Base-by-base conservation (phyloP, 2,888 invertebrate genomes). In the Sturmia bella region DNA sequence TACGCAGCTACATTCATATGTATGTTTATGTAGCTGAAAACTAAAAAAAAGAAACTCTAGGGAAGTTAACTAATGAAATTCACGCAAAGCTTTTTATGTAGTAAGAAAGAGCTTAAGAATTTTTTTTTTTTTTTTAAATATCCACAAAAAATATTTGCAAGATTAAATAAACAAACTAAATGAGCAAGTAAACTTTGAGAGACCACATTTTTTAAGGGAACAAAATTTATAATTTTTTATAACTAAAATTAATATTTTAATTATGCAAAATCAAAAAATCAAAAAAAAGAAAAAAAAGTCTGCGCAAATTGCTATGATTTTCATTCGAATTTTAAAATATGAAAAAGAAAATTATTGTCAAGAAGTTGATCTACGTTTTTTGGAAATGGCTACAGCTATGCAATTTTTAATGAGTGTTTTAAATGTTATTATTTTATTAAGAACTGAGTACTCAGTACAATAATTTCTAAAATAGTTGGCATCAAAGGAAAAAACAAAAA, bases 291-390 rank as follows among this genome's bases (percentile, higher is more conserved):
- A n/a, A n/a, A n/a, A 70, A 80, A 61, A 68, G 66, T 68, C 66
- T 39, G 45, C 76, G 80, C 66, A 82, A 79, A 68, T 63, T 85
- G 45, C 83, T 77, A 75, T 80, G 84, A 83, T 85, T 84, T 52
- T 52, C 59, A 77, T 80, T 54, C 50, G 68, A 72, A 66, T n/a
- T 63, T 66, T 74, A 37, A 37, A 66, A 80, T 69, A 68, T 70
- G 72, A 81, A 84, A 69, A 37, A 41, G 64, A 59, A 84, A 80
- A 86, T 87, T 89, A 89, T 90, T 89, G 87, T 95, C 95, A 95
- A 96, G 96, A 96, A 96, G 96, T 96, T 96, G 96, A 96, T 96
- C 95, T 95, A 96, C 96, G 95, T 96, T 96, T 95, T 95, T 95
- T 94, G 94, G 95, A 95, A 94, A 95, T 95, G 94, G 94, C 94